Evolutionary conservation across 2,113 vertebrate genomes (phyloP).

Genomic region (Corythaeola cristata): DNA sequence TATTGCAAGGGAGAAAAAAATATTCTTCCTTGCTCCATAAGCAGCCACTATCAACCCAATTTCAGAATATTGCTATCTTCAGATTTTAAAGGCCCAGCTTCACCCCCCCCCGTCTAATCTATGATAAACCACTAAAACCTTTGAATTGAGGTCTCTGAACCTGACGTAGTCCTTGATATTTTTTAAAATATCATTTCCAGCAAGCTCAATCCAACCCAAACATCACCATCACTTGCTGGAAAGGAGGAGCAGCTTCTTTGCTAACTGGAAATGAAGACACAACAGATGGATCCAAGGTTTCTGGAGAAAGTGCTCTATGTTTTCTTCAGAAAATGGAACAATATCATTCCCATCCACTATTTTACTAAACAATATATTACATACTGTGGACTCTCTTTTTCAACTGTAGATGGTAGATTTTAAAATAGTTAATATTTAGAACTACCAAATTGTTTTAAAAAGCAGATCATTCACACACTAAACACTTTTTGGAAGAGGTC

Average conservation of each 20-base stretch:
- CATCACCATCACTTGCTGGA: not conserved
- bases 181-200: not conserved
- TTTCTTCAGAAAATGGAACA: not conserved
- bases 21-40: not conserved
- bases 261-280: not conserved
- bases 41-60: not conserved
- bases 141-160: slow-evolving; percentile 2
- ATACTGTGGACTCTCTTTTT: not conserved
- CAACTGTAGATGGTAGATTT: not conserved
- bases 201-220: not conserved
- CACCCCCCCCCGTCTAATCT: not conserved
- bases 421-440: not conserved
- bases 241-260: not conserved
- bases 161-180: not conserved
- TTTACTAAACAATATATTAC: not conserved
- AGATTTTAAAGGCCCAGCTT: not conserved
- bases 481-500: not conserved
- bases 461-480: not conserved
- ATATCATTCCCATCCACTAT: not conserved
- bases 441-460: not conserved
- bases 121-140: not conserved
- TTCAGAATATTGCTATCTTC: slow-evolving; percentile 15
- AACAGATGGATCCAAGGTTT: not conserved
- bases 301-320: not conserved
- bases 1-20: not conserved